Evolutionary conservation across 2,113 vertebrate genomes (phyloP), one percentile per base, ranked within the genome.

Genomic region (Sula dactylatra): DNA sequence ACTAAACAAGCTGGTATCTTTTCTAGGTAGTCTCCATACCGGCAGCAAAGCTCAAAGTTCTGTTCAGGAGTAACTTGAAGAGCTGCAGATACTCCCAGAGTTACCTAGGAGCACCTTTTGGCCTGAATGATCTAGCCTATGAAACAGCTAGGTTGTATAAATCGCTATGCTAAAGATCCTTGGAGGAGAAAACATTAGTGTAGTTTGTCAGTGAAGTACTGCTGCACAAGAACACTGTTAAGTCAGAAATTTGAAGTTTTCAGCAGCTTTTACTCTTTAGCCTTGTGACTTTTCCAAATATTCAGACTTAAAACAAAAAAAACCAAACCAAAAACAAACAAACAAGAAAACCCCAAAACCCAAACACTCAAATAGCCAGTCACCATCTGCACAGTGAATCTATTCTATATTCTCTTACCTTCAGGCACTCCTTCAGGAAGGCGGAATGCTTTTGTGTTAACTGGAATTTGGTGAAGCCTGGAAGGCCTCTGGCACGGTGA

Each of bases 401-500:
- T 19, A 14, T 27, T 34, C 16, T 15, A 15, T 26, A 54, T 18
- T 74, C 9, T 34, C 21, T 79, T 97, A 98, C 98, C 98, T 98
- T 97, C 93, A 84, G 98, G 91, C 81, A 97, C 13, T 91, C 94
- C 72, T 95, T 93, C 17, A 26, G 96, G 93, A 88, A 47, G 14
- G 42, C 24, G 20, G 27, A 92, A 83, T 6, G 6, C 45, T 69
- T 69, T 82, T 26, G 70, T 66, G 10, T 66, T 92, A 58, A 62
- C 47, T 67, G 58, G 88, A 65, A 52, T 16, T 34, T 5, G 61
- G 56, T 45, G 91, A 59, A 4, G 59, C 93, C 19, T 84, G 27
- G 83, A 12, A 70, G 66, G 21, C 78, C 79, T 97, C 40, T 3
- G 90, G 47, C 19, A 27, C 10, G 98, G 98, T n/a, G 98, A 98